These are phyloP conservation scores for Amphiprion percula DNA, from an alignment of 2,113 vertebrate species.

Conservation along the genomic window DNA sequence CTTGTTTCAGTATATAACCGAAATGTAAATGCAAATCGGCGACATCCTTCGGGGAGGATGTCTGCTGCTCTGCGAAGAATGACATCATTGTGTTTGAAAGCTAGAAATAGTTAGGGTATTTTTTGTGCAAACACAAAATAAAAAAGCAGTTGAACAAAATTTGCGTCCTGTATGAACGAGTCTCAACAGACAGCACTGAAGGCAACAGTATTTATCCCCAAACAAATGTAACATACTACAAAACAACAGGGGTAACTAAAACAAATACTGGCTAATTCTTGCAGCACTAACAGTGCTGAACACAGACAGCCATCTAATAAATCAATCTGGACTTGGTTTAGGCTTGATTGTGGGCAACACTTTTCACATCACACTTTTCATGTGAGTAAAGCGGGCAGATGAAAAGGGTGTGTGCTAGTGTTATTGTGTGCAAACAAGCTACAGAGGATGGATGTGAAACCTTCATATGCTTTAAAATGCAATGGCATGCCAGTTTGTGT, in stretches of 20 bases:
- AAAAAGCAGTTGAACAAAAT: not conserved
- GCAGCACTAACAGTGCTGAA: not conserved
- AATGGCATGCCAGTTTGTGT: not conserved
- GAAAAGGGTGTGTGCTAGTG: not conserved
- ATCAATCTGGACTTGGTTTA: not conserved
- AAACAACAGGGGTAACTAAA: conserved; percentile 59
- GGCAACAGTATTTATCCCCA: conserved; percentile 43
- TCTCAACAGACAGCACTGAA: conserved; percentile 6
- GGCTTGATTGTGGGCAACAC: conserved; percentile 27
- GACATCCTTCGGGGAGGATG: not conserved
- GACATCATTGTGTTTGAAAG: not conserved
- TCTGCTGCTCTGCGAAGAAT: no score
- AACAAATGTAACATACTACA: conserved; percentile 55
- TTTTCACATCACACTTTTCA: not conserved
- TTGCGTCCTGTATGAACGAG: not conserved
- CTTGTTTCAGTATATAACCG: not conserved
- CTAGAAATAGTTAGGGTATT: no score
- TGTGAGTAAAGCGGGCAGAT: not conserved
- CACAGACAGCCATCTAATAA: not conserved
- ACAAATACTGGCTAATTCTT: conserved; percentile 46
- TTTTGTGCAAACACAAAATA: not conserved
- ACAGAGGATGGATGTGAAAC: not conserved
- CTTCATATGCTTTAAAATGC: not conserved
- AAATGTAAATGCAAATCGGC: not conserved
- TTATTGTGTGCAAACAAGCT: conserved; percentile 2